Base-by-base conservation (phyloP, 2,797 vertebrate species). In the Sebastes jordani region DNA sequence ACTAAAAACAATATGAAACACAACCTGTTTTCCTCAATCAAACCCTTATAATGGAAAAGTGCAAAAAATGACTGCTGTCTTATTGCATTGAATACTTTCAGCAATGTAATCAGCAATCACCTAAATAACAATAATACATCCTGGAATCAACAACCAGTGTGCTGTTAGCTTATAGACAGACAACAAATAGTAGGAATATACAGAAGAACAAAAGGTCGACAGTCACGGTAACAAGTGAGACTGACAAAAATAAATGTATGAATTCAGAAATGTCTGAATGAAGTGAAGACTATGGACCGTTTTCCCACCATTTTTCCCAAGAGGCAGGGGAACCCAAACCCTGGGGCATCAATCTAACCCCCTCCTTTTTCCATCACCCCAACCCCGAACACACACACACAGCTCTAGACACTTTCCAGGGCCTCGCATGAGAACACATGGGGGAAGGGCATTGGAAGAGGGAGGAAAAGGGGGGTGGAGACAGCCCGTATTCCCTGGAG, bases 401-500 rank as follows among this genome's bases (percentile, higher is more conserved):
- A 11, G 78, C 84, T 85, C 69, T 16, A 89, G 89, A 91, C 92
- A 93, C 93, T 95, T 95, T 95, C 92, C 93, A 94, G 91, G 90
- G 90, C 90, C 89, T 88, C 77, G 85, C 90, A 91, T 91, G 90
- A 93, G 92, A 91, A 88, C 81, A 81, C 84, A 80, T 79, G 89
- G 89, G 92, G 90, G 90, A 83, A 81, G 88, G 88, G 90, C 78
- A 63, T 25, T 25, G 67, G 87, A 64, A 86, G 83, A 81, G 94
- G 95, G 95, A 95, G 95, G 91, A 81, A 93, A 93, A 55, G 46
- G 94, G 87, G 87, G 96, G 96, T 93, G 95, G 96, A 96, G 95
- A 95, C 95, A 79, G 86, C 81, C 79, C 73, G 49, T 82, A 96
- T 95, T 96, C 95, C 96, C 93, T 95, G 94, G 95, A 96, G 97